Evolutionary conservation across 2,113 vertebrate genomes (phyloP).

Genomic region (Macrotis lagotis): DNA sequence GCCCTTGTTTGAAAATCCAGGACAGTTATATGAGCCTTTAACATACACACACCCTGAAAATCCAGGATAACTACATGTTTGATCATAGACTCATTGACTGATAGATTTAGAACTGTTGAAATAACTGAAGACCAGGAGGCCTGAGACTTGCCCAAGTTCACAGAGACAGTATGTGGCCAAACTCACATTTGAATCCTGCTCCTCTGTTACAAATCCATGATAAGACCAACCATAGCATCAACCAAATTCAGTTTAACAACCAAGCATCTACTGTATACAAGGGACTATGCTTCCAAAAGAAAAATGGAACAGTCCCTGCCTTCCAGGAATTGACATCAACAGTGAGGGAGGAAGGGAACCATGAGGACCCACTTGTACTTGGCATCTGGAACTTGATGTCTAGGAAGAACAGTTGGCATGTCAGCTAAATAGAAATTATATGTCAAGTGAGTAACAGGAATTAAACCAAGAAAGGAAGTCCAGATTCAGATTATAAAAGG

Average conservation of each 20-base stretch:
- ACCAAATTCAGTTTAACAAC: background rate
- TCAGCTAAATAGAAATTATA: background rate
- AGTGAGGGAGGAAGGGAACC: background rate
- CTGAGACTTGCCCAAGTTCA: background rate
- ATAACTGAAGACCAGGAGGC: background rate
- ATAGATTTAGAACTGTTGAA: background rate
- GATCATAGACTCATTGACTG: background rate
- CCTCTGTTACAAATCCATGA: background rate
- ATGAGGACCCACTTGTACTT: background rate
- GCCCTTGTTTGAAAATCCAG: background rate
- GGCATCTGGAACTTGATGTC: background rate
- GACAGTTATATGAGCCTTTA: background rate
- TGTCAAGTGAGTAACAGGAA: background rate
- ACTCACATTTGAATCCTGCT: background rate
- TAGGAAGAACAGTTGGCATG: background rate
- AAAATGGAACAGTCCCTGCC: background rate
- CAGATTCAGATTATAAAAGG: background rate
- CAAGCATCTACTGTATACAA: background rate
- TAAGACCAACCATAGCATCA: background rate
- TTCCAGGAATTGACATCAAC: background rate
- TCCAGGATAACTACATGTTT: background rate
- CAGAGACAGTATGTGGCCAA: background rate
- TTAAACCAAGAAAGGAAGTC: background rate
- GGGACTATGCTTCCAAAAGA: background rate
- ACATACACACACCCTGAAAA: background rate